Base-by-base conservation (phyloP, 2,888 invertebrate species). In the Hirtodrosophila histrioides region DNA sequence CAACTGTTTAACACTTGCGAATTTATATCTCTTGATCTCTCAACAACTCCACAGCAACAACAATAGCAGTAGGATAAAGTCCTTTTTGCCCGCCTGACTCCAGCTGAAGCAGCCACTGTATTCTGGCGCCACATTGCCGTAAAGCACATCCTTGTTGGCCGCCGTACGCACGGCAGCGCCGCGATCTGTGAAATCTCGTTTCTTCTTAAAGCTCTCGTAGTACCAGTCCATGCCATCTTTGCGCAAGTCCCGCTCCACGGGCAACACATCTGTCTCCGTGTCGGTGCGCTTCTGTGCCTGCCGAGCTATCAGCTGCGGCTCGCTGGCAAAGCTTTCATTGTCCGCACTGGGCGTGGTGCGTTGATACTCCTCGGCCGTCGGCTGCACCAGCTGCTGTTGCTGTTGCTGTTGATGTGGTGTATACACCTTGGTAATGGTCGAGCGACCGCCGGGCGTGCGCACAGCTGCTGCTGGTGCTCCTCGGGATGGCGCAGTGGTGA, bases 211-310 rank as follows among this genome's bases (percentile, higher is more conserved):
- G 90, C 96, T 96, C 74, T 95, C 95, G 90, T 95, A 97, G 91
- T 97, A 97, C 97, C 97, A 97, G 78, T 95, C 95, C 92, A 95
- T 95, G 48, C 93, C 92, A 71, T 92, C 92, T 70, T 93, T 93
- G 36, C 93, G 88, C 50, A 88, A 88, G 0, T 92, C 43, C 90
- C 92, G 61, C 89, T 92, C 89, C 50, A 89, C 89, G 29, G 92
- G 89, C 75, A 92, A 92, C 4, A 54, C 40, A 17, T 86, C 83
- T 2, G 49, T 35, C 11, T 48, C 29, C 0, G 31, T 48, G 5
- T 81, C 78, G 2, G 64, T 71, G 29, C 68, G 77, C 45, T 90
- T 89, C 29, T 90, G 89, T 29, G 89, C 88, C 66, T 88, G 78
- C 23, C 73, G 72, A 0, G 80, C 71, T 9, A 75, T 67, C 11